Evolutionary conservation across 2,888 invertebrate species (phyloP).

Genomic region (Tortricodes alternella): DNA sequence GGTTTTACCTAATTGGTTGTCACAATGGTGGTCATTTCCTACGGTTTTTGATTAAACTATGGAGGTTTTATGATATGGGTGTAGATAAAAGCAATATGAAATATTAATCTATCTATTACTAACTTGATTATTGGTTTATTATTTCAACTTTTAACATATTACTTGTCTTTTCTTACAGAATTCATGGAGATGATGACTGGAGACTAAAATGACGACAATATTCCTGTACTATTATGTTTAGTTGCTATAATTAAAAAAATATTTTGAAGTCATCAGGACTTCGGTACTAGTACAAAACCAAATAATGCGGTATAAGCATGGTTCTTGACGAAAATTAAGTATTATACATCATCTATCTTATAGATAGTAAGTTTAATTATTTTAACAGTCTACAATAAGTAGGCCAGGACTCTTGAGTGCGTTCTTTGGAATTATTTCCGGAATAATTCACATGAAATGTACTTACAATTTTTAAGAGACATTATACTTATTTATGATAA

Average conservation of each 20-base stretch:
- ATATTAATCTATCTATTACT: too few relatives aligned
- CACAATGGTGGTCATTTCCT: too few relatives aligned
- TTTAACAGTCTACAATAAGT: slow-evolving; percentile 44
- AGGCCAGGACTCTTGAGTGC: slow-evolving; percentile 48
- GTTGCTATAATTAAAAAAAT: slow-evolving; percentile 61
- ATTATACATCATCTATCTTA: slow-evolving; percentile 65
- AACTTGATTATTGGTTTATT: too few relatives aligned
- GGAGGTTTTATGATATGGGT: too few relatives aligned
- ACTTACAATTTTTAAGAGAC: slow-evolving; percentile 33
- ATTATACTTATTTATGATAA: slow-evolving; percentile 24
- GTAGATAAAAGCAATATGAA: too few relatives aligned
- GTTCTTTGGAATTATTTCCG: slow-evolving; percentile 71
- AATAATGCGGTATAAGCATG: slow-evolving; percentile 75
- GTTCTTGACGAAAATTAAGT: slow-evolving; percentile 40
- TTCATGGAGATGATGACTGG: slow-evolving; percentile 98
- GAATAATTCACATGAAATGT: slow-evolving; percentile 70
- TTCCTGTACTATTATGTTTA: slow-evolving; percentile 55
- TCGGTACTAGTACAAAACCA: slow-evolving; percentile 69
- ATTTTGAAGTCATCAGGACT: slow-evolving; percentile 59
- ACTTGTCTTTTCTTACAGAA: slow-evolving; percentile 80
- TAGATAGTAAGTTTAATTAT: slow-evolving; percentile 59
- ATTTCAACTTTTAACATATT: background rate
- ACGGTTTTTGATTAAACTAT: too few relatives aligned
- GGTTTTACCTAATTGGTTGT: too few relatives aligned
- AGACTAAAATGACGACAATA: slow-evolving; percentile 82